Conservation (phyloP, 53 echinoderm and acorn worm species). For the Luidia sarsii region DNA sequence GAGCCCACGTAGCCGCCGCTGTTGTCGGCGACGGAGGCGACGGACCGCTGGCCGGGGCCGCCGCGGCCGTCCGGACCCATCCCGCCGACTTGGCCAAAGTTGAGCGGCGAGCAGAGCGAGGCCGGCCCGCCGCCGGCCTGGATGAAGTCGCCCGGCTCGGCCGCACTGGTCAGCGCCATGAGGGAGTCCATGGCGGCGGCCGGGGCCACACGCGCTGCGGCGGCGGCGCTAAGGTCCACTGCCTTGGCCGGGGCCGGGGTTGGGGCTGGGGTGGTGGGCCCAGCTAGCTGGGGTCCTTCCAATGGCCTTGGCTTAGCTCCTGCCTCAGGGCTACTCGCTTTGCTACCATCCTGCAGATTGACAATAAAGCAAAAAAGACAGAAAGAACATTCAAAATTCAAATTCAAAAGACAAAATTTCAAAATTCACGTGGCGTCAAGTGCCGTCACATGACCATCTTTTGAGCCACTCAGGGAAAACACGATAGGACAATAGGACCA, state of each 20-base stretch:
- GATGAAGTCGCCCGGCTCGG: conserved; percentile 17
- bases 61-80: background rate
- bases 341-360: conserved; percentile 13
- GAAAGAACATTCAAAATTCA: background rate
- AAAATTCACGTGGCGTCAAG: background rate
- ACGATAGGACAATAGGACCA: too few species aligned
- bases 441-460: too few species aligned
- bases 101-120: conserved; percentile 16
- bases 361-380: background rate
- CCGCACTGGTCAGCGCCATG: conserved; percentile 35
- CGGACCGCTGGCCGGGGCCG: background rate
- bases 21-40: background rate
- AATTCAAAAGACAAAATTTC: background rate
- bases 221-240: too few species aligned
- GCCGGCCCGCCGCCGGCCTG: conserved; percentile 4
- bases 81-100: conserved; percentile 22
- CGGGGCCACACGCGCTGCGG: background rate
- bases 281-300: background rate
- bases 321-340: conserved; percentile 16
- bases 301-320: background rate
- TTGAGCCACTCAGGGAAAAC: too few species aligned
- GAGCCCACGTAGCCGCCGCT: conserved; percentile 7
- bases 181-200: conserved; percentile 34
- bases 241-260: background rate
- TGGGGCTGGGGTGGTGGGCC: background rate